phyloP scores from a whole-genome alignment of 2,113 vertebrate species.

The Rhagologus leucostigma region DNA sequence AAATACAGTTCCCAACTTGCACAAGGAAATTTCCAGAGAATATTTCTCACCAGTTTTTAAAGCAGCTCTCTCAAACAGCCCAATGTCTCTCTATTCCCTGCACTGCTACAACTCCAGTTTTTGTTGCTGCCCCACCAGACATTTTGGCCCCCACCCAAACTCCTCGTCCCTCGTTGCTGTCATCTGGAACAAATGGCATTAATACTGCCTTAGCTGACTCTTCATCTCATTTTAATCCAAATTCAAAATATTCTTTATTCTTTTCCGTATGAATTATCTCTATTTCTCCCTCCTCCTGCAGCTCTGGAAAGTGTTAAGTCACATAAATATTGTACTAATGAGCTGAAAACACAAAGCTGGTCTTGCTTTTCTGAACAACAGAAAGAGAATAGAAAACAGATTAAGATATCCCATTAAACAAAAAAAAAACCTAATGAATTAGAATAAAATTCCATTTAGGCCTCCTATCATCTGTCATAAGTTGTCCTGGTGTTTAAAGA shows the following conservation, averaged over 20 bases:
- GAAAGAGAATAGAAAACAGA: constrained; percentile 17
- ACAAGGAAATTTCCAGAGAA: neutral
- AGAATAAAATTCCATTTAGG: constrained; percentile 12
- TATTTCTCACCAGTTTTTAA: neutral
- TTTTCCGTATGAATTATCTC: neutral
- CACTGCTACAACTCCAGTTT: neutral
- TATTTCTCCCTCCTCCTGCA: neutral
- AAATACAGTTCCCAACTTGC: neutral
- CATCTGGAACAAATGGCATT: constrained; percentile 15
- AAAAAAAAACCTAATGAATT: neutral
- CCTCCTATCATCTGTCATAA: neutral
- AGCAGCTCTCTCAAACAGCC: neutral
- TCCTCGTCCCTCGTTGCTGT: neutral
- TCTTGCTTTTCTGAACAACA: neutral
- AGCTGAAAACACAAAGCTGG: neutral
- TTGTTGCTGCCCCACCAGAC: neutral
- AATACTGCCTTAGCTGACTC: neutral
- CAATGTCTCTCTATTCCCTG: neutral
- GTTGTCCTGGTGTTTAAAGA: neutral
- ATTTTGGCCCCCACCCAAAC: constrained; percentile 25
- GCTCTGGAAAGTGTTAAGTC: neutral
- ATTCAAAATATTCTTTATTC: neutral
- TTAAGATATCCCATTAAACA: neutral
- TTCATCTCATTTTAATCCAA: neutral
- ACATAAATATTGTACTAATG: neutral